Evolutionary conservation across 2,113 vertebrate species (phyloP), one percentile per base, ranked within the genome.

Genomic region (Sialia sialis): DNA sequence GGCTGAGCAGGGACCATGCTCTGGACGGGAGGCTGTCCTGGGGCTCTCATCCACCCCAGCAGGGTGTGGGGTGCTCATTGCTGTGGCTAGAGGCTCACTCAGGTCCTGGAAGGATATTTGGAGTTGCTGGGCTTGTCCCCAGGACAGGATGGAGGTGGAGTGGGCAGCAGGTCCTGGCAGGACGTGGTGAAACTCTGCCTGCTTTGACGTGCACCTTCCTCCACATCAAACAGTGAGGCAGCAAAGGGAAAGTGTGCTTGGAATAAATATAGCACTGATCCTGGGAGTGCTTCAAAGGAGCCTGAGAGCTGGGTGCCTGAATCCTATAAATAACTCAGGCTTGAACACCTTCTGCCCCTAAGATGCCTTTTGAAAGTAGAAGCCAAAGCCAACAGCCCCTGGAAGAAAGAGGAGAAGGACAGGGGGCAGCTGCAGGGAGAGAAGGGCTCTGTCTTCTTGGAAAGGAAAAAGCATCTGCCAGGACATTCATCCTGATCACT

Each of bases 291-390:
- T 95, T 95, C 84, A 95, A 94, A 93, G 78, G 16, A 92, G 26
- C 25, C 56, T 6, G 3, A 54, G 59, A 73, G 58, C 54, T 83
- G 55, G 43, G 63, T 84, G 87, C 59, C 82, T 89, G 91, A 13
- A 74, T 85, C 59, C 84, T 83, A 72, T 93, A 77, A 97, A 95
- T 94, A 94, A 93, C 90, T 82, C 74, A 91, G 63, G 22, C n/a
- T 21, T 11, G 74, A 77, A 36, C 54, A 83, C 55, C 87, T 66
- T 32, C 62, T 95, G 78, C 58, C 75, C 77, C 90, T 69, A 52
- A 55, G 46, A 62, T 76, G 30, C 63, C 46, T 94, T 92, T 90
- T 89, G 94, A 94, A 95, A 72, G n/a, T 20, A 20, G 0, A 3
- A 94, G 26, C 63, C 64, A 72, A 60, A 93, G 68, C n/a, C 32